These are phyloP conservation scores for Porites divaricata DNA, from an alignment of 92 coral and sea anemone species.

Conservation along the genomic window DNA sequence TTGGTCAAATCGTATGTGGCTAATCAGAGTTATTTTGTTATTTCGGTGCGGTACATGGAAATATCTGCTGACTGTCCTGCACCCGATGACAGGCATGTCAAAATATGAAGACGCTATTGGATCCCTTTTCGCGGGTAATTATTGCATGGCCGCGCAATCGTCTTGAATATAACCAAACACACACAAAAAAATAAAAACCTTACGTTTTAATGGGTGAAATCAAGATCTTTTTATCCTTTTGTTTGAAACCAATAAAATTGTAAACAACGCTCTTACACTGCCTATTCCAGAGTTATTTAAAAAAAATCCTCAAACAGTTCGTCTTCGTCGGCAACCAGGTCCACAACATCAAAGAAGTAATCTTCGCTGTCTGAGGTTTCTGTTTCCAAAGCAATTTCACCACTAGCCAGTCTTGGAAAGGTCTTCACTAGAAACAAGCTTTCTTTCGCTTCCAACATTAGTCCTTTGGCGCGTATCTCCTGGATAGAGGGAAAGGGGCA, in stretches of 20 bases:
- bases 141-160: neutral
- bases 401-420: constrained; percentile 5
- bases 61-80: neutral
- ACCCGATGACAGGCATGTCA: neutral
- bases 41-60: neutral
- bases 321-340: neutral
- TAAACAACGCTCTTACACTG: neutral
- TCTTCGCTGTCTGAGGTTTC: neutral
- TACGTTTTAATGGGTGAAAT: no score
- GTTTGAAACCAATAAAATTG: neutral
- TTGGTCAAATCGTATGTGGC: constrained; percentile 5
- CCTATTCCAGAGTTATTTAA: neutral
- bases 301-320: constrained; percentile 1
- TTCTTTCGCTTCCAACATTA: neutral
- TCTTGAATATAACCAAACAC: neutral
- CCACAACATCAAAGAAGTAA: neutral
- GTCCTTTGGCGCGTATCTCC: constrained; percentile 13
- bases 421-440: neutral
- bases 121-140: neutral
- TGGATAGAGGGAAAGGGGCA: neutral
- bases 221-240: no score
- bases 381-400: neutral
- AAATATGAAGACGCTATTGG: neutral
- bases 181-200: no score
- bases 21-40: neutral